These are phyloP conservation scores for Lasioglossum leucozonium DNA, from an alignment of 2,888 invertebrate genomes.

Conservation along the genomic window DNA sequence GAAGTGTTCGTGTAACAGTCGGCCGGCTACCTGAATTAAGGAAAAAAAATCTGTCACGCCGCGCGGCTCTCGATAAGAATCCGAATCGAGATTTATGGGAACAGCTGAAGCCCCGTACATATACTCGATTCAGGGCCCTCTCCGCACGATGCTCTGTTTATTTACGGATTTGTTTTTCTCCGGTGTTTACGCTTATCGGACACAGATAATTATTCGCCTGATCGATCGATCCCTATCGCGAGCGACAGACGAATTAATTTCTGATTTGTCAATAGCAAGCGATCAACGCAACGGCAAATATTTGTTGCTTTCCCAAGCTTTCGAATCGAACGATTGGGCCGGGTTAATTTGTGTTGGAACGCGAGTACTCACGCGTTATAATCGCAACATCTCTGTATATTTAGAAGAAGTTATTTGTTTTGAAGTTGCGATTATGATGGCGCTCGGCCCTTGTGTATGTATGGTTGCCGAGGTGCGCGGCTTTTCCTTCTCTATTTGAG, in stretches of 20 bases:
- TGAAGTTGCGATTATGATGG: no score
- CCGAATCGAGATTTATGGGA: constrained; percentile 47
- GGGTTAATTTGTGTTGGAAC: no score
- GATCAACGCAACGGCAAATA: background rate
- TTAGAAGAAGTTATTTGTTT: no score
- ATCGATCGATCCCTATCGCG: background rate
- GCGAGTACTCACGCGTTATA: no score
- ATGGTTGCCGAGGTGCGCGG: no score
- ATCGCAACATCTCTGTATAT: no score
- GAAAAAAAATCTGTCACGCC: constrained; percentile 50
- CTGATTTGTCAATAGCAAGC: background rate
- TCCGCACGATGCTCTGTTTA: background rate
- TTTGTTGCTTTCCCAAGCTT: background rate
- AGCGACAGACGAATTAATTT: background rate
- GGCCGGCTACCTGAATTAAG: constrained; percentile 50
- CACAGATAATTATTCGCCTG: background rate
- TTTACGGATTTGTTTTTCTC: background rate
- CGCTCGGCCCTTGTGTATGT: no score
- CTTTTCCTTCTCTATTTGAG: no score
- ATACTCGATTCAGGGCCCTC: background rate
- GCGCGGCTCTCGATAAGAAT: constrained; percentile 52
- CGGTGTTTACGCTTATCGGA: background rate
- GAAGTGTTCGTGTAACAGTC: constrained; percentile 59
- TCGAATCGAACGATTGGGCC: background rate
- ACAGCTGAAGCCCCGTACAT: constrained; percentile 19